A percentile compares a stretch with the other conserved stretches of the same genome.
phyloP scores from a whole-genome alignment of 1,140 invertebrate species.

The Drosophila pseudoobscura region DNA sequence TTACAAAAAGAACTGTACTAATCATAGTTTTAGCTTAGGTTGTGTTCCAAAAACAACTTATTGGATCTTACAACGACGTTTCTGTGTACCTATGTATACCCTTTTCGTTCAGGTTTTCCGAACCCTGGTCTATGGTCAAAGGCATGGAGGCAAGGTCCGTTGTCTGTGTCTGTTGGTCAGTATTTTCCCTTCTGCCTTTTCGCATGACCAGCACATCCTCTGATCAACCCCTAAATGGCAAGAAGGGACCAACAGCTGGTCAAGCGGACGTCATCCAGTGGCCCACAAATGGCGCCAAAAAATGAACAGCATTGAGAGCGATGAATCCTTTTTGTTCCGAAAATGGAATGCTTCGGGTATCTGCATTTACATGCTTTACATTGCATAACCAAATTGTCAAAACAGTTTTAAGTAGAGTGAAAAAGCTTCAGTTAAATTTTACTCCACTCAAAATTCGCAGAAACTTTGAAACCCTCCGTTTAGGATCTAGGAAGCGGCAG shows the following conservation, averaged over 20 bases:
- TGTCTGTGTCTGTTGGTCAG: constrained; percentile 49
- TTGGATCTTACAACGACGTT: not conserved
- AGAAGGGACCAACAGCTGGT: constrained; percentile 53
- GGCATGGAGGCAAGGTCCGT: constrained; percentile 17
- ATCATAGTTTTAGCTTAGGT: not conserved
- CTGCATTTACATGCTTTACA: too few relatives aligned
- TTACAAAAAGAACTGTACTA: too few relatives aligned
- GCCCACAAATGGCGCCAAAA: constrained; percentile 70
- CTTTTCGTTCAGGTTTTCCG: constrained; percentile 12
- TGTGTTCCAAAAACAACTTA: not conserved
- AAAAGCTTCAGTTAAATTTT: too few relatives aligned
- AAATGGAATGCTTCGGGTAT: too few relatives aligned
- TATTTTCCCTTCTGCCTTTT: constrained; percentile 45
- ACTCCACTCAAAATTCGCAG: not conserved
- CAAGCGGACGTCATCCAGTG: constrained; percentile 48
- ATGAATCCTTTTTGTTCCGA: constrained; percentile 8
- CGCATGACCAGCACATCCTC: constrained; percentile 65
- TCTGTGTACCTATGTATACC: not conserved
- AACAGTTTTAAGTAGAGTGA: too few relatives aligned
- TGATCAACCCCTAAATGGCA: constrained; percentile 63
- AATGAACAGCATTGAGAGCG: constrained; percentile 43
- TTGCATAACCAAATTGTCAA: not conserved
- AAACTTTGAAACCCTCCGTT: constrained; percentile 9
- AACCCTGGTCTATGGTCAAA: constrained; percentile 1
- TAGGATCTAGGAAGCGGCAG: constrained; percentile 50